phyloP scores from a whole-genome alignment of 2,797 vertebrate genomes.

The Champsocephalus gunnari region DNA sequence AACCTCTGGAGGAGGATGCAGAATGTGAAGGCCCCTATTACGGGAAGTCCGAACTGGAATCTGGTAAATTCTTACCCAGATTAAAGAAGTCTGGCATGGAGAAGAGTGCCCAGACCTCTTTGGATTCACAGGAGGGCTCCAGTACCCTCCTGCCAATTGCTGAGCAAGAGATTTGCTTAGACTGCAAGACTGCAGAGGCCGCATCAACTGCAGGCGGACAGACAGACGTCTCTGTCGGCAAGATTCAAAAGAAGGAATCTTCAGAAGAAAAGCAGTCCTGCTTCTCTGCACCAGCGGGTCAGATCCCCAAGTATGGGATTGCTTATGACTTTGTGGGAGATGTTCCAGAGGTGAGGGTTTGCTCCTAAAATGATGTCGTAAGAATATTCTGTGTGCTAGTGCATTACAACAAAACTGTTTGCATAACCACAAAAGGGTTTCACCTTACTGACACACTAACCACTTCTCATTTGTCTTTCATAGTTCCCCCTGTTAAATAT shows the following conservation, averaged over 20 bases:
- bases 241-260: slow-evolving; percentile 88
- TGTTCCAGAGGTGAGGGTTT: slow-evolving; percentile 88
- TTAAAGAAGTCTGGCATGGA: slow-evolving; percentile 99
- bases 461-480: slow-evolving; percentile 67
- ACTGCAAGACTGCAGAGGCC: slow-evolving; percentile 86
- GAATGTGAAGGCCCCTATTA: slow-evolving; percentile 98
- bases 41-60: slow-evolving; percentile 98
- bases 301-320: slow-evolving; percentile 88
- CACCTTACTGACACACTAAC: slow-evolving; percentile 45
- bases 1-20: slow-evolving; percentile 98
- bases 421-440: neutral
- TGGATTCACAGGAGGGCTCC: slow-evolving; percentile 98
- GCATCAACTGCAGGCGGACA: slow-evolving; percentile 80
- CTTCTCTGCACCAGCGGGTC: slow-evolving; percentile 86
- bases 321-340: slow-evolving; percentile 87
- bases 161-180: slow-evolving; percentile 90
- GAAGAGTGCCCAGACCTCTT: slow-evolving; percentile 99
- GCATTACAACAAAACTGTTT: neutral
- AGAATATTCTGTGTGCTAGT: neutral
- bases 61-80: slow-evolving; percentile 96
- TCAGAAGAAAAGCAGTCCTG: slow-evolving; percentile 85
- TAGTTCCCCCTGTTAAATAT: slow-evolving; percentile 90
- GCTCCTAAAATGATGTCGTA: neutral
- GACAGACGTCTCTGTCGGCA: slow-evolving; percentile 82
- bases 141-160: slow-evolving; percentile 85